Conservation (phyloP, 1,140 invertebrate species). For the Magallana gigas region DNA sequence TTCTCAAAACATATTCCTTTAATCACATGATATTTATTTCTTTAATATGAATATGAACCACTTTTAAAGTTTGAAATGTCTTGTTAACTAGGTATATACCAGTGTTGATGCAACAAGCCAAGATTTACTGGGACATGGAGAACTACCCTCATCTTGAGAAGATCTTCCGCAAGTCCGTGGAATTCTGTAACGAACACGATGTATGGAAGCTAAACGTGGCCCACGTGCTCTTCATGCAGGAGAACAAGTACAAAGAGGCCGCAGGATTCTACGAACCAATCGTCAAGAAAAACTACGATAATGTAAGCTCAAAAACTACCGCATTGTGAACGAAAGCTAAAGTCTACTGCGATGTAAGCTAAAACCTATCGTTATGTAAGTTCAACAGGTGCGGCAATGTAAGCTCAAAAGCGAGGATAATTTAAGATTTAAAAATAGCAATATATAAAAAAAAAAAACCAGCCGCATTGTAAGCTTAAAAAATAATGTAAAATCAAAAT, state of each 20-base stretch:
- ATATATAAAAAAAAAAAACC: no score
- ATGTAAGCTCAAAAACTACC: slow-evolving; percentile 81
- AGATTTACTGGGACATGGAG: slow-evolving; percentile 99
- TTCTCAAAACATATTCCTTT: no score
- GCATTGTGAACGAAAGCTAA: not conserved
- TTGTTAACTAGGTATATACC: slow-evolving; percentile 85
- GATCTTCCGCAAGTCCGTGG: slow-evolving; percentile 92
- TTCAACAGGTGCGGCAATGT: no score
- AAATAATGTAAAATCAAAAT: no score
- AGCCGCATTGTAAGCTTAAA: no score
- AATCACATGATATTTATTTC: no score
- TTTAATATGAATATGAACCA: no score
- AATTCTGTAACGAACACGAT: slow-evolving; percentile 98
- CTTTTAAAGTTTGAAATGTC: no score
- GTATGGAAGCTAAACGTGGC: slow-evolving; percentile 98
- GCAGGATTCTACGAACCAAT: slow-evolving; percentile 99
- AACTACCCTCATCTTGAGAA: slow-evolving; percentile 90
- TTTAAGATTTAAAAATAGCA: no score
- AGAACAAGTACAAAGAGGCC: slow-evolving; percentile 98
- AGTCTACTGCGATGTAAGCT: no score
- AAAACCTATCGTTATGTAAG: no score
- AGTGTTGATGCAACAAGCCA: slow-evolving; percentile 98
- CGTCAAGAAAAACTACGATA: slow-evolving; percentile 97
- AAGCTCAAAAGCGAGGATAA: no score
- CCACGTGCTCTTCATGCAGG: slow-evolving; percentile 99